Conservation (phyloP, 2,797 vertebrate genomes). For the Tenualosa thibaudeaui region DNA sequence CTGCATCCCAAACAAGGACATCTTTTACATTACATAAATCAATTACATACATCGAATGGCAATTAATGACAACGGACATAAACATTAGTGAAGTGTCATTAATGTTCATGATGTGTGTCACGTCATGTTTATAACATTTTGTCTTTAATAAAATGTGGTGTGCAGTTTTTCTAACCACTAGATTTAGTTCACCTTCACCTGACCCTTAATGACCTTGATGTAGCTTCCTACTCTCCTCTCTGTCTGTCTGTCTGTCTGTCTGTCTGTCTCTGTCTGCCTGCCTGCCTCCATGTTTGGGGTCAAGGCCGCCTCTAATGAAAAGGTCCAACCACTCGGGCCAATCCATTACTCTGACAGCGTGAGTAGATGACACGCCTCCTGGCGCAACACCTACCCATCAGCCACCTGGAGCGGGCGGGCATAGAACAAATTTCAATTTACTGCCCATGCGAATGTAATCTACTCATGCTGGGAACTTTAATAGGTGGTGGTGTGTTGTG, state of each 20-base stretch:
- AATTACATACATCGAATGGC: no score
- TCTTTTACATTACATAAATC: no score
- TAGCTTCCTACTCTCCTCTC: no score
- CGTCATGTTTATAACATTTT: no score
- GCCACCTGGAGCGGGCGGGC: conserved; percentile 18
- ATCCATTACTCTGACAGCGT: conserved; percentile 27
- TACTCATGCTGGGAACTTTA: conserved; percentile 36
- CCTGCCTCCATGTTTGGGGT: neutral
- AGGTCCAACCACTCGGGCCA: neutral
- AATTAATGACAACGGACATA: no score
- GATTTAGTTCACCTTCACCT: neutral
- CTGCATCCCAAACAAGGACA: no score
- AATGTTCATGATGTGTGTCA: no score
- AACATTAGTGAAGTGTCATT: no score
- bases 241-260: neutral
- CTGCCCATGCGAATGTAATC: conserved; percentile 41
- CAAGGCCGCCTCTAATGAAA: conserved; percentile 25
- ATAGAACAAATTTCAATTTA: conserved; percentile 44
- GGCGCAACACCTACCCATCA: neutral
- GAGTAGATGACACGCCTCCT: neutral
- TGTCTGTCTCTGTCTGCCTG: neutral
- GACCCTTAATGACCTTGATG: neutral
- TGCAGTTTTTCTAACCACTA: no score
- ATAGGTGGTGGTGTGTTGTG: neutral
- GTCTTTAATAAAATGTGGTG: no score